These are phyloP conservation scores for Carterocephalus palaemon DNA, from an alignment of 2,888 invertebrate genomes.

Conservation along the genomic window DNA sequence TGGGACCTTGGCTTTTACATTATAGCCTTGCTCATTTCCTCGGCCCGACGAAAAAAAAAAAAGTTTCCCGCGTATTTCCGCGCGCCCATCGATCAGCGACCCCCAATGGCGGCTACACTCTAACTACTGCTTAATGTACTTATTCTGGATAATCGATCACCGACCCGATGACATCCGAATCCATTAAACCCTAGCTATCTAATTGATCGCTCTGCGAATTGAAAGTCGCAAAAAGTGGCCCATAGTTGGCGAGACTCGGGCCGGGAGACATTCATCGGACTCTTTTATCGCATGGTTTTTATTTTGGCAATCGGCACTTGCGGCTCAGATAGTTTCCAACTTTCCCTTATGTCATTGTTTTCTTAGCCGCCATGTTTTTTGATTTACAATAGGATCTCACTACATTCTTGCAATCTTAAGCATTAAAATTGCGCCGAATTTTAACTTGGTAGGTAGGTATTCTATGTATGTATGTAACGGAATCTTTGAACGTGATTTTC, in stretches of 20 bases:
- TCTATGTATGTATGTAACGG: no score
- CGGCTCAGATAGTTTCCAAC: no score
- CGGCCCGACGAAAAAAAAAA: constrained; percentile 21
- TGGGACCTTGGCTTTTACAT: constrained; percentile 25
- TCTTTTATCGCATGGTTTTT: constrained; percentile 20
- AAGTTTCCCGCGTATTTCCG: constrained; percentile 28
- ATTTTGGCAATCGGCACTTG: background rate
- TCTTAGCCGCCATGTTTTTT: no score
- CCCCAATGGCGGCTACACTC: constrained; percentile 45
- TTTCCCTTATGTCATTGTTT: no score
- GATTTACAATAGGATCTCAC: no score
- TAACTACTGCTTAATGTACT: constrained; percentile 69
- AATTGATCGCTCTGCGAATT: constrained; percentile 70
- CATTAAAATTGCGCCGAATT: no score
- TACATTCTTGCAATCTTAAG: no score
- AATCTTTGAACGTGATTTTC: no score
- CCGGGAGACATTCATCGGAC: constrained; percentile 23
- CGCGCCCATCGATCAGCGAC: constrained; percentile 56
- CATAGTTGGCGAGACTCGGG: constrained; percentile 25
- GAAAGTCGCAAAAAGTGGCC: constrained; percentile 65
- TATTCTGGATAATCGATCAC: constrained; percentile 69
- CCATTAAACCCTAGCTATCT: constrained; percentile 66
- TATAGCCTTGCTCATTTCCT: constrained; percentile 23
- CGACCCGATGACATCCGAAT: constrained; percentile 59
- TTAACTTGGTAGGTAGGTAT: no score